Conservation (phyloP, 2,113 vertebrate species). For the Myrmecobius fasciatus region DNA sequence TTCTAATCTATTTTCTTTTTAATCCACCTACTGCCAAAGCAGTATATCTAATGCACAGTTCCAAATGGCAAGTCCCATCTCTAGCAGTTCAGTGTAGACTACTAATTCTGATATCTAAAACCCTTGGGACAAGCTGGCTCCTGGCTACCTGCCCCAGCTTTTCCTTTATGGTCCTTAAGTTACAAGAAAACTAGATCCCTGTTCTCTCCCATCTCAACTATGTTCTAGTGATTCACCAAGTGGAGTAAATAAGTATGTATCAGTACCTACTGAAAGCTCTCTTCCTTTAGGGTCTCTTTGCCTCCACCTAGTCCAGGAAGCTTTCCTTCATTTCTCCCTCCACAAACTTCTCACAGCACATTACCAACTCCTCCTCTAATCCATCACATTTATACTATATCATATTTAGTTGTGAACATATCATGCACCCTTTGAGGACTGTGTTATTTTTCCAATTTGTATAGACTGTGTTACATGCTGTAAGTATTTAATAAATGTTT, state of each 20-base stretch:
- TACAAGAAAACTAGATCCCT: not conserved
- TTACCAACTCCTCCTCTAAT: not conserved
- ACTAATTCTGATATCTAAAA: not conserved
- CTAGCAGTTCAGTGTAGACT: not conserved
- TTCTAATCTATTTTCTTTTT: not conserved
- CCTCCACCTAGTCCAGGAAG: not conserved
- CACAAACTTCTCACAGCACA: not conserved
- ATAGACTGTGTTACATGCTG: not conserved
- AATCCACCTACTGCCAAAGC: not conserved
- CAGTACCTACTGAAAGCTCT: not conserved
- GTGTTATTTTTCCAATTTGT: not conserved
- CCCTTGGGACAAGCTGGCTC: not conserved
- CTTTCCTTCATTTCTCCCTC: not conserved
- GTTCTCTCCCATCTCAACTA: not conserved
- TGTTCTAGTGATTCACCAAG: not conserved
- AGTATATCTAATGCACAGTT: not conserved
- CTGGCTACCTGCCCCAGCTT: not conserved
- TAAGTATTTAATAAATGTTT: not conserved
- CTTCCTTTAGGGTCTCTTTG: not conserved
- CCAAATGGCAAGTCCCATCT: not conserved
- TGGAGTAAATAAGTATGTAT: not conserved
- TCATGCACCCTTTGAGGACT: not conserved
- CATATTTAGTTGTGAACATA: not conserved
- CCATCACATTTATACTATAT: not conserved
- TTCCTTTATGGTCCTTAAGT: not conserved